phyloP scores from a whole-genome alignment of 1,140 invertebrate species.

The Drosophila ficusphila region DNA sequence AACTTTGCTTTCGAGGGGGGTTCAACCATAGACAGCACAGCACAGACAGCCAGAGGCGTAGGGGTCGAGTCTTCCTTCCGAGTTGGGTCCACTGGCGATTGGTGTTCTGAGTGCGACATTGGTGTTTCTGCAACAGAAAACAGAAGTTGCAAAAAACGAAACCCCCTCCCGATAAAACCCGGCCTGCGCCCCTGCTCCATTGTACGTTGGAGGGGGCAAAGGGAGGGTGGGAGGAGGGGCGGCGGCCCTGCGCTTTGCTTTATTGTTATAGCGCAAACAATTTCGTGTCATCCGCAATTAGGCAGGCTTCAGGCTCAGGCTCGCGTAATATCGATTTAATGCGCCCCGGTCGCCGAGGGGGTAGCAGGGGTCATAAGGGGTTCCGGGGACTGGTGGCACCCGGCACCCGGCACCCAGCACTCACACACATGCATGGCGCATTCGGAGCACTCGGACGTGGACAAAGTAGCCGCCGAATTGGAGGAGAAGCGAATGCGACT shows the following conservation, averaged over 20 bases:
- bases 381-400: constrained; percentile 3
- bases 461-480: constrained; percentile 17
- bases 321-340: constrained; percentile 62
- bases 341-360: constrained; percentile 9
- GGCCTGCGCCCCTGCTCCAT: constrained; percentile 12
- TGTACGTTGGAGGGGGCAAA: constrained; percentile 25
- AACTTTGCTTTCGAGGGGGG: neutral
- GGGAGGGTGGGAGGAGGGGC: neutral
- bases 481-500: constrained; percentile 19
- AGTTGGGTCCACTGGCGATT: no score
- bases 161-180: neutral
- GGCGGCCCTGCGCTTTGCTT: constrained; percentile 45
- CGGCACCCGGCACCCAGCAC: neutral
- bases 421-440: constrained; percentile 25
- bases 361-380: neutral
- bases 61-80: no score
- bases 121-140: neutral
- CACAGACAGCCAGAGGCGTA: no score
- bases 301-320: constrained; percentile 57
- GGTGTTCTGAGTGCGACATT: no score
- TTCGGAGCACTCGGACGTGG: neutral
- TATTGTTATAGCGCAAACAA: constrained; percentile 79
- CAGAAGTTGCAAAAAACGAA: neutral
- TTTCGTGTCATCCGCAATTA: constrained; percentile 81
- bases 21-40: no score